Base-by-base conservation (phyloP, 2,888 invertebrate genomes). In the Rotaria socialis region DNA sequence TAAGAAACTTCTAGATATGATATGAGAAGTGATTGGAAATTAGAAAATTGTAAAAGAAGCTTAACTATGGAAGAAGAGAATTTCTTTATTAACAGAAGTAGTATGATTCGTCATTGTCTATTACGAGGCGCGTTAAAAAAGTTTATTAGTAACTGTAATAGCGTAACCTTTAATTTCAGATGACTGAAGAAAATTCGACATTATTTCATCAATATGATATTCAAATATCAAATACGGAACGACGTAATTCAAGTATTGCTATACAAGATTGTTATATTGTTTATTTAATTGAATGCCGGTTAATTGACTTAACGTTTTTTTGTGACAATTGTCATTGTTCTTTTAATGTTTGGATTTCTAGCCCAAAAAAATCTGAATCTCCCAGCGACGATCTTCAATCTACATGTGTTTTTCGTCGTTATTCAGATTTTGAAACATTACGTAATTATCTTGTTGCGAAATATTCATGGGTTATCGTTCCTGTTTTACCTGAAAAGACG, bases 231-330 rank as follows among this genome's bases (percentile, higher is more conserved):
- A 80, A 80, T 14, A 80, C 75, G 11, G 75, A 80, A 80, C 75
- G 75, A 80, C 75, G 75, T 24, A 80, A 80, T 80, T 43, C 75
- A 47, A 80, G 43, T 80, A 80, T 80, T 43, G 41, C 47, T 2
- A 80, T 80, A 24, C 75, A 80, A 80, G 75, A 80, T 47, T 80
- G 43, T 80, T 80, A 80, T 24, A 80, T 80, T 47, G 75, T 80
- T 24, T 80, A 80, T 47, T 80, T 80, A n/a, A 47, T 80, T 80
- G 75, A 80, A 24, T 80, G 75, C 22, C 43, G 75, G 75, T 80
- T 10, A 22, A 16, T 50, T 50, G 50, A 11, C 5, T 50, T 50
- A 11, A 11, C 2, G 1, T 50, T 8, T 50, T 4, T 14, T 50
- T 50, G 50, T 50, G 1, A 50, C 14, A 8, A 50, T 14, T 50